These are phyloP conservation scores for Torymus texanus DNA, from an alignment of 2,888 invertebrate species.

Conservation along the genomic window DNA sequence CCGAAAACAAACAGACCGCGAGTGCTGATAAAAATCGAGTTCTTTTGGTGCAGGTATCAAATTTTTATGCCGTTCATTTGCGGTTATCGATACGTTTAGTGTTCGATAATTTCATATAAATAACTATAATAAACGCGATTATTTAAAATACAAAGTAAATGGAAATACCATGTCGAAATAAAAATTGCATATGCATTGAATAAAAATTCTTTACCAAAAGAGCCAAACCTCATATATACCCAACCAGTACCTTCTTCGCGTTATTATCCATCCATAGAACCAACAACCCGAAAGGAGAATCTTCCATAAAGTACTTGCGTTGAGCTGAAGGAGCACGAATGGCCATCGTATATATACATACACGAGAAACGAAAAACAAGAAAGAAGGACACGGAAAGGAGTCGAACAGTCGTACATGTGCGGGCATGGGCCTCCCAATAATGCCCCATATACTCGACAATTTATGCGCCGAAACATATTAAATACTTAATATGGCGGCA, in stretches of 20 bases:
- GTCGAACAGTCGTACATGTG: constrained; percentile 48
- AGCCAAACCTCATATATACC: no score
- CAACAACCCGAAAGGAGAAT: constrained; percentile 39
- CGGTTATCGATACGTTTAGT: no score
- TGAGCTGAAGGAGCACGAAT: not conserved
- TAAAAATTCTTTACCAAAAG: no score
- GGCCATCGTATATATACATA: constrained; percentile 8
- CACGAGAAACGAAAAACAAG: constrained; percentile 21
- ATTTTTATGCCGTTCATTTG: no score
- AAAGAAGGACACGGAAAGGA: constrained; percentile 50
- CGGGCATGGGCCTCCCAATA: constrained; percentile 61
- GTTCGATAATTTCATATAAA: no score
- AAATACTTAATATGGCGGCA: constrained; percentile 66
- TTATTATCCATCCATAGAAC: constrained; percentile 35
- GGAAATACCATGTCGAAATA: no score
- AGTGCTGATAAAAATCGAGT: no score
- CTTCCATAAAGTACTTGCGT: constrained; percentile 42
- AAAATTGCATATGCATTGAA: not conserved
- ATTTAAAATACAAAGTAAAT: no score
- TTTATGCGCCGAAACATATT: constrained; percentile 74
- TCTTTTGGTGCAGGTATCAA: no score
- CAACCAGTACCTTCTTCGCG: not conserved
- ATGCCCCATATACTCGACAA: constrained; percentile 73
- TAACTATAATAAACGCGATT: no score
- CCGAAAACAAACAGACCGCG: no score